Percentiles rank a stretch among this genome's conserved stretches.
Evolutionary conservation across 1,140 invertebrate genomes (phyloP).

Genomic region (Andricus grossulariae): DNA sequence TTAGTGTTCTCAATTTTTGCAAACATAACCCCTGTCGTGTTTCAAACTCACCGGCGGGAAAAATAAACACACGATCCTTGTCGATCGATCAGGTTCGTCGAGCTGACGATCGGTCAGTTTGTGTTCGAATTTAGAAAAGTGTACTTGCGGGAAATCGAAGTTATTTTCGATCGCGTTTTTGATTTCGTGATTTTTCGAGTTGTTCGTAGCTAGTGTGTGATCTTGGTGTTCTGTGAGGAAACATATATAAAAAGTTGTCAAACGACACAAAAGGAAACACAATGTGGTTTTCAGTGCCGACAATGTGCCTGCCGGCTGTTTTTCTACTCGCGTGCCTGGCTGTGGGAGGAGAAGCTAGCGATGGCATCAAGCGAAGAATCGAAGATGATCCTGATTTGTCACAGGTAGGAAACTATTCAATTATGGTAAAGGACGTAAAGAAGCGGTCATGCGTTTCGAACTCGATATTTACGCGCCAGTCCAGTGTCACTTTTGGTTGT

Average conservation of each 20-base stretch:
- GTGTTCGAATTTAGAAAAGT: no score
- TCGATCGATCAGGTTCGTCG: no score
- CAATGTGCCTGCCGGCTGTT: conserved; percentile 16
- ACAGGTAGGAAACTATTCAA: conserved; percentile 59
- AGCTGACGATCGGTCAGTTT: no score
- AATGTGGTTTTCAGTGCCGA: conserved; percentile 16
- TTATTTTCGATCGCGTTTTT: neutral
- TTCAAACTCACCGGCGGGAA: no score
- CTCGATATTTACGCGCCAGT: neutral
- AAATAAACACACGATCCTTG: no score
- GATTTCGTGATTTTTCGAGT: neutral
- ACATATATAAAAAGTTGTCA: neutral
- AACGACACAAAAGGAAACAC: conserved; percentile 2
- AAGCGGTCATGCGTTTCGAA: conserved; percentile 3
- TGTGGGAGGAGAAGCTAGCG: neutral
- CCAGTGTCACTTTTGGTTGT: neutral
- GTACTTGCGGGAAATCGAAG: no score
- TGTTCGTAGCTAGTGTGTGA: conserved; percentile 2
- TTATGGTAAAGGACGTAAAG: neutral
- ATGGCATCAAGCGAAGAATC: neutral
- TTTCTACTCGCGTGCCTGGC: neutral
- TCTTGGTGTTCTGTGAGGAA: neutral
- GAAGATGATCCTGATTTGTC: conserved; percentile 69
- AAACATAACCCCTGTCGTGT: no score
- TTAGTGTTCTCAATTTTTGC: no score